phyloP scores from a whole-genome alignment of 2,888 invertebrate species.

The Suillia variegata region DNA sequence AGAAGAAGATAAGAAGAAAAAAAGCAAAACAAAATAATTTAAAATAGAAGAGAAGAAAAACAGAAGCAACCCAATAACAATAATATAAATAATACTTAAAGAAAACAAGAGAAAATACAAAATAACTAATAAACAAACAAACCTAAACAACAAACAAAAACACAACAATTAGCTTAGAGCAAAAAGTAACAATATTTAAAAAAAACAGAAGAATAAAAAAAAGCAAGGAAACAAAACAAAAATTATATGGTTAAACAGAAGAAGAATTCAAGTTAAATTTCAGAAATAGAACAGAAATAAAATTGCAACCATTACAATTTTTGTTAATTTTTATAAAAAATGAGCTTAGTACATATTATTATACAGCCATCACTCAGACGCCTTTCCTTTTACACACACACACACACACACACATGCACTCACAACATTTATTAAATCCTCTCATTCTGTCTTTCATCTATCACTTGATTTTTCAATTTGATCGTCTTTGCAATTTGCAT shows the following conservation, averaged over 20 bases:
- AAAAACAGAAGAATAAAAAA: slow-evolving; percentile 13
- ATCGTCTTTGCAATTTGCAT: too few relatives aligned
- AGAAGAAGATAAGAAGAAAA: slow-evolving; percentile 32
- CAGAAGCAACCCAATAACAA: slow-evolving; percentile 33
- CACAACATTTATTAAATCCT: too few relatives aligned
- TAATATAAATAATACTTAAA: slow-evolving; percentile 23
- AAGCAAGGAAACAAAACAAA: slow-evolving; percentile 17
- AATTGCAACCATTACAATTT: slow-evolving; percentile 8
- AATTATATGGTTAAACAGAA: slow-evolving; percentile 9
- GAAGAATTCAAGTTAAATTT: slow-evolving; percentile 17
- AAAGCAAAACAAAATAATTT: slow-evolving; percentile 46
- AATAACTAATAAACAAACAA: slow-evolving; percentile 33
- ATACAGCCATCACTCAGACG: slow-evolving; percentile 4
- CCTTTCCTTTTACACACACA: slow-evolving; percentile 22
- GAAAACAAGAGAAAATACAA: slow-evolving; percentile 28
- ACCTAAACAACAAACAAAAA: slow-evolving; percentile 19
- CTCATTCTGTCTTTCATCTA: too few relatives aligned
- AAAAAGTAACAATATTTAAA: slow-evolving; percentile 5
- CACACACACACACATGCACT: slow-evolving; percentile 27
- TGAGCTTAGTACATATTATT: slow-evolving; percentile 12
- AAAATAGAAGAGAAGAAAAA: too few relatives aligned
- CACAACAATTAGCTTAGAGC: slow-evolving; percentile 20
- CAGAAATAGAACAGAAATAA: slow-evolving; percentile 15
- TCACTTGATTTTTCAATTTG: too few relatives aligned
- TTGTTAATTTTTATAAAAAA: slow-evolving; percentile 6